Base-by-base conservation (phyloP, 2,888 invertebrate species). In the Sphaerophoria rueppellii region DNA sequence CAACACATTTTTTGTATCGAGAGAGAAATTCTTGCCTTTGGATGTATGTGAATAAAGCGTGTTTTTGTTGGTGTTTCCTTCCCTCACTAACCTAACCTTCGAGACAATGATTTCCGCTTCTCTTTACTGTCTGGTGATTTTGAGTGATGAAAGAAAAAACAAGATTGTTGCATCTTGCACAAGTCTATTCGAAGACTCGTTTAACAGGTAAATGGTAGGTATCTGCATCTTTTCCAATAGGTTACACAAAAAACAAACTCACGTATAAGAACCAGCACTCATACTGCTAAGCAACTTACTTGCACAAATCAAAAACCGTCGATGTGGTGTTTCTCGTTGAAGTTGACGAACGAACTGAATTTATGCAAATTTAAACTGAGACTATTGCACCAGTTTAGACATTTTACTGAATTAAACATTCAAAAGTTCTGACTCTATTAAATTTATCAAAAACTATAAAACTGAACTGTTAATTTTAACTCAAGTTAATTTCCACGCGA, bases 361-460 rank as follows among this genome's bases (percentile, higher is more conserved):
- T n/a, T 24, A 24, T 2, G 24, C 24, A 73, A 69, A 24, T 55
- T 4, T 43, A 73, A 73, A 57, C 61, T 67, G 32, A 73, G 69
- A 57, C 61, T 72, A 61, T 61, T 61, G 34, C 52, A 58, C 57
- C 11, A 61, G 34, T 43, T 35, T 9, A 48, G 1, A 57, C 50
- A 60, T 50, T 72, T 77, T 24, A 57, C 7, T 73, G 57, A 67
- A 77, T 58, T 55, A 72, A 77, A 50, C 77, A 77, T 82, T 77
- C 48, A 77, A 54, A 16, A 11, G n/a, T 46, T 9, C 24, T 24
- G 57, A 37, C 35, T 16, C 24, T 61, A 14, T 34, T 37, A 11
- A 40, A 16, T 34, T 37, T 11, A 40, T 16, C 24, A 14, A 9
- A 34, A 12, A 40, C 40, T 6, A 9, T 14, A 34, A 32, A 37